Conservation (phyloP, 1,140 invertebrate genomes). For the Arctopsyche grandis region DNA sequence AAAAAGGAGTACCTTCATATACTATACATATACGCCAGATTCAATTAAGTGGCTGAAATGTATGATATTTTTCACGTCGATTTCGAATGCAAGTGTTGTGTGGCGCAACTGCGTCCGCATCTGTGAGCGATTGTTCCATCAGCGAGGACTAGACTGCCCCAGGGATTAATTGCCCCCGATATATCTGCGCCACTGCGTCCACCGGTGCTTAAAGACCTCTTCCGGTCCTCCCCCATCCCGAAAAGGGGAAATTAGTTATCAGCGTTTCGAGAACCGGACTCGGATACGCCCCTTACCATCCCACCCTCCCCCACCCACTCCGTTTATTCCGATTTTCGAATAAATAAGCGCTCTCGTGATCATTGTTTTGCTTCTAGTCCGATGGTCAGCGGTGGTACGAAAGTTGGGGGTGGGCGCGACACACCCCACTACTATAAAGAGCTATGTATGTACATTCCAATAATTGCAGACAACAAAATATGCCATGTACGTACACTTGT, state of each 20-base stretch:
- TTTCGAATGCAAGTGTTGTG: no score
- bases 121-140: slow-evolving; percentile 35
- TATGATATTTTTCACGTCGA: no score
- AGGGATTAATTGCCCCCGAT: slow-evolving; percentile 39
- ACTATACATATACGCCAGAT: no score
- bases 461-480: no score
- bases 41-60: no score
- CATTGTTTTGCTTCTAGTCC: neutral
- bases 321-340: neutral
- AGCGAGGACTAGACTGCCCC: neutral
- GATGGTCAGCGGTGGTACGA: neutral
- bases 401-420: neutral
- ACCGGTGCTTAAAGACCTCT: slow-evolving; percentile 30
- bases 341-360: neutral
- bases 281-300: neutral
- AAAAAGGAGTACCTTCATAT: no score
- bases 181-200: slow-evolving; percentile 38
- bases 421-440: neutral
- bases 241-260: slow-evolving; percentile 30
- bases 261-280: slow-evolving; percentile 9
- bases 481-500: no score
- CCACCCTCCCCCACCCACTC: neutral
- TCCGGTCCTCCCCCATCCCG: neutral
- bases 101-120: neutral
- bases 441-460: no score